Evolutionary conservation across 1,140 invertebrate genomes (phyloP).

Genomic region (Drosophila sucinea): DNA sequence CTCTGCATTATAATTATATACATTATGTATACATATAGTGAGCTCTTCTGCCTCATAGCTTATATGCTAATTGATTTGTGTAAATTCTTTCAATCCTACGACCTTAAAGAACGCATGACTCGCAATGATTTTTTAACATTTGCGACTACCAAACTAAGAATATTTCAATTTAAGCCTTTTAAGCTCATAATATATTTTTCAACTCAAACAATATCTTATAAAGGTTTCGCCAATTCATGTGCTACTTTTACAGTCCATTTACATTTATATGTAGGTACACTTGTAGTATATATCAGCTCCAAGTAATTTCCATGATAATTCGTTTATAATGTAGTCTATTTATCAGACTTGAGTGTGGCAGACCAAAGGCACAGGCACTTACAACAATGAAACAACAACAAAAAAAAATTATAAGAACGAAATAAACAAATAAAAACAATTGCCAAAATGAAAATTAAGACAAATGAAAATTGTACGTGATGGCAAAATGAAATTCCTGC

Average conservation of each 20-base stretch:
- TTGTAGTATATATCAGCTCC: conserved; percentile 15
- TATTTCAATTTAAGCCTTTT: background rate
- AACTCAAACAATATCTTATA: background rate
- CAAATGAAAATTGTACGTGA: conserved; percentile 63
- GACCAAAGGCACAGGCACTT: conserved; percentile 26
- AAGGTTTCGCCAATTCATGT: background rate
- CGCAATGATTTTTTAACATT: no score
- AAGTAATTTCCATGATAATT: conserved; percentile 46
- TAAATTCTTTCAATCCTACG: no score
- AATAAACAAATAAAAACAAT: conserved; percentile 47
- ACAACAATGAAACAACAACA: conserved; percentile 45
- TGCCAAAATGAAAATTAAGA: conserved; percentile 54
- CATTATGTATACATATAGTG: no score
- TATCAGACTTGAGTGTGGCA: conserved; percentile 29
- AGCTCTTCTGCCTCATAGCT: no score
- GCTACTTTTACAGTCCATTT: conserved; percentile 18
- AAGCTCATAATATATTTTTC: background rate
- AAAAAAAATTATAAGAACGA: background rate
- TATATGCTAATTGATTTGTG: no score
- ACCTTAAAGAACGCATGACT: no score
- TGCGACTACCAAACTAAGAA: no score
- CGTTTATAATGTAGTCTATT: conserved; percentile 50
- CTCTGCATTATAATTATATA: no score
- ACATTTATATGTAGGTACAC: conserved; percentile 30
- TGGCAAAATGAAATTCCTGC: conserved; percentile 10